These are phyloP conservation scores for western clawed frog (Xenopus tropicalis) DNA, from an alignment of 2,113 vertebrate genomes.

Conservation along the genomic window UCB_Xtro_10.0 CM004451.2:1393001-1393500, in stretches of 20 bases:
- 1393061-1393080: no score
- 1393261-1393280: neutral
- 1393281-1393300: neutral
- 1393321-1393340: slow-evolving; percentile 2
- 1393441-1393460: neutral
- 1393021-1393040: no score
- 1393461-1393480: no score
- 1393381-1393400: neutral
- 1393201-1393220: neutral
- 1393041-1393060: no score
- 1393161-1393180: slow-evolving; percentile 5
- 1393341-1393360: neutral
- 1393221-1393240: slow-evolving; percentile 3
- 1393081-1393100: no score
- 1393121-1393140: neutral
- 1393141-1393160: neutral
- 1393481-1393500: no score
- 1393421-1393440: neutral
- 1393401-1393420: neutral
- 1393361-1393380: neutral
- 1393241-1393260: neutral
- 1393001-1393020: no score
- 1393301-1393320: neutral
- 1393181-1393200: slow-evolving; percentile 13
- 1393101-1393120: neutral